Conservation (phyloP, 2,113 vertebrate genomes). For the Sturnira hondurensis region DNA sequence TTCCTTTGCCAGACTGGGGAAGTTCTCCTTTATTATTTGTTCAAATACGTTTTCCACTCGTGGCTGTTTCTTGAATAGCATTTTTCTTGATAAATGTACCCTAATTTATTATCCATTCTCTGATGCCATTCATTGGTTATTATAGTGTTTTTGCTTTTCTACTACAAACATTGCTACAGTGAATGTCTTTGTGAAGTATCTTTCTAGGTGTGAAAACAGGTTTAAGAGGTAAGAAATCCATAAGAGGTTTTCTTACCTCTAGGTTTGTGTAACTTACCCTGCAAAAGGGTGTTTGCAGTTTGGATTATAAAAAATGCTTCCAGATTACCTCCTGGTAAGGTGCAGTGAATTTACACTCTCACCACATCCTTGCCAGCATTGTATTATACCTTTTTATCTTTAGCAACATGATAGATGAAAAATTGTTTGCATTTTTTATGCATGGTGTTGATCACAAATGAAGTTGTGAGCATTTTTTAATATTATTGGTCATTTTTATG, state of each 20-base stretch:
- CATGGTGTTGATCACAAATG: not conserved
- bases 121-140: not conserved
- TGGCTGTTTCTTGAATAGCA: too few species aligned
- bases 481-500: not conserved
- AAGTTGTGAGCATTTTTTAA: not conserved
- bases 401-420: not conserved
- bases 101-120: not conserved
- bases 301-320: not conserved
- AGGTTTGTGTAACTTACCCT: not conserved
- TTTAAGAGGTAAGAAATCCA: too few species aligned
- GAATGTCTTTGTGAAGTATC: not conserved
- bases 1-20: too few species aligned
- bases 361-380: not conserved
- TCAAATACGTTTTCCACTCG: too few species aligned
- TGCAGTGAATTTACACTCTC: not conserved
- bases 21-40: too few species aligned
- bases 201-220: conserved; percentile 32
- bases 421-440: not conserved
- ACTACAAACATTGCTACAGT: not conserved
- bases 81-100: not conserved
- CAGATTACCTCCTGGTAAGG: not conserved
- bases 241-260: too few species aligned
- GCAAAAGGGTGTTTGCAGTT: not conserved
- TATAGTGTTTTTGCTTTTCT: not conserved
- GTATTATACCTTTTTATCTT: not conserved